Base-by-base conservation (phyloP, 1,140 invertebrate species). In the Cardiocondyla obscurior region DNA sequence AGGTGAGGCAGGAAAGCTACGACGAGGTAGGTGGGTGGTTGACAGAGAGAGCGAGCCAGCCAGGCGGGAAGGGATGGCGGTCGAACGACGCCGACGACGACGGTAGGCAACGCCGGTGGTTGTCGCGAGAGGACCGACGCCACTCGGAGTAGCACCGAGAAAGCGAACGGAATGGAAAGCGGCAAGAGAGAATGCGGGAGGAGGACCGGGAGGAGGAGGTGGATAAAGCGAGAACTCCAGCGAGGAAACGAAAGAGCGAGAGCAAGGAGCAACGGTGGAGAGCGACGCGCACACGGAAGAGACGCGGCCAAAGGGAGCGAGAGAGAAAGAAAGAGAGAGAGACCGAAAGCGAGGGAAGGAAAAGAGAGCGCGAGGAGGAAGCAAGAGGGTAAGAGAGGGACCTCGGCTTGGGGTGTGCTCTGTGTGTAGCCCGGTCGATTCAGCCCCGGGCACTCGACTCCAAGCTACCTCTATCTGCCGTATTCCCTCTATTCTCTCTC, bases 371-470 rank as follows among this genome's bases (percentile, higher is more conserved):
- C n/a, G n/a, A n/a, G 60, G 85, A 39, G 58, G 85, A 64, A 7
- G 82, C 84, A 86, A 79, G 73, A 85, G 88, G 55, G 91, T 90
- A 83, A 92, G 90, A 89, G 92, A 92, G 88, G 87, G 90, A 91
- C 86, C 88, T 82, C 85, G 90, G 91, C 90, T 90, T 90, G 87
- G 87, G 84, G 85, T 90, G 85, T 90, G 90, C 90, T 90, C 90
- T 93, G 85, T 92, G 90, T 91, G 93, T 91, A 92, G 91, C 93
- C 93, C 92, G 93, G 93, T 94, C 93, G 93, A 94, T 94, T 94
- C 88, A 89, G 88, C 88, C 88, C 88, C 88, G 88, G 88, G 88
- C 88, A 89, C 88, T 89, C 88, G 87, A 89, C 87, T 89, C 87
- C 87, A 88, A 88, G 86, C 86, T 92, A 93, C 90, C 91, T 93